Conservation (phyloP, 1,140 invertebrate species). For the Cydia amplana region DNA sequence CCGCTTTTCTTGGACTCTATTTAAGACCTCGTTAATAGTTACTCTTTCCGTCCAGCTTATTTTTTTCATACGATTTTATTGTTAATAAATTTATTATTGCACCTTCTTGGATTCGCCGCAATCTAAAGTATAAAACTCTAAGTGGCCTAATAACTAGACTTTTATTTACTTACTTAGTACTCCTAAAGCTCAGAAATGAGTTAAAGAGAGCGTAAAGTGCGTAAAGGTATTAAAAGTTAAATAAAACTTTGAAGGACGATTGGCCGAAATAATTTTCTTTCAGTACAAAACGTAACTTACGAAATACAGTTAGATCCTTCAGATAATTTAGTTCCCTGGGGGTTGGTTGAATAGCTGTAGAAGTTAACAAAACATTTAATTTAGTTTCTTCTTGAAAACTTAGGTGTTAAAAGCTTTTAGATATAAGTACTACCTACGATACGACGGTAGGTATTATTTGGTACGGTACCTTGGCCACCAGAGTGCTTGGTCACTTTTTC, state of each 20-base stretch:
- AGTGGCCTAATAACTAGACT: background rate
- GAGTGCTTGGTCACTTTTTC: too few species aligned
- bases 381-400: background rate
- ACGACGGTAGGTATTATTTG: too few species aligned
- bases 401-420: too few species aligned
- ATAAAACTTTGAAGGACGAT: slow-evolving; percentile 7
- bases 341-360: background rate
- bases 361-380: background rate
- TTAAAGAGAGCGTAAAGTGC: background rate
- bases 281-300: background rate
- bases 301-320: background rate
- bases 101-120: too few species aligned
- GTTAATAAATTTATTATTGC: too few species aligned
- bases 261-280: slow-evolving; percentile 6
- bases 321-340: background rate
- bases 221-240: background rate
- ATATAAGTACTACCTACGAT: too few species aligned
- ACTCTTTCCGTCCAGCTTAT: too few species aligned
- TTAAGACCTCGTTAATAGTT: too few species aligned
- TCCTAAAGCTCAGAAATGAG: background rate
- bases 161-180: background rate
- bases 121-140: too few species aligned
- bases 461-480: too few species aligned
- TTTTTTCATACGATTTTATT: too few species aligned
- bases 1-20: too few species aligned